Evolutionary conservation across 1,140 invertebrate genomes (phyloP), one percentile per base, ranked within the genome.

Genomic region (Brachionus paranguensis): DNA sequence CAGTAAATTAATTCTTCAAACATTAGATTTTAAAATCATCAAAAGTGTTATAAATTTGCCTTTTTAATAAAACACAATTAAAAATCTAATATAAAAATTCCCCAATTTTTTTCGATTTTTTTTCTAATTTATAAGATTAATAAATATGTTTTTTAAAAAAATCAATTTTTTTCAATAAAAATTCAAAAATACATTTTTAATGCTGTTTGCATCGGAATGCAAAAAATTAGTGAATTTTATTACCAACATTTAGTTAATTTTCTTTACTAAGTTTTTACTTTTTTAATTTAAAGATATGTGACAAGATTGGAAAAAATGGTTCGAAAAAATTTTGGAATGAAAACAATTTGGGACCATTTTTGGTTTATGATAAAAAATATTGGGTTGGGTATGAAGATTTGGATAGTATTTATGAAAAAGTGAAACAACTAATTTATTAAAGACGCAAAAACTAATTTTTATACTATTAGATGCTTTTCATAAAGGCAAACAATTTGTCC

Each of bases 371-470:
- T 33, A 93, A 92, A 7, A 94, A 95, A 86, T 94, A 95, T 86
- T 96, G 95, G 95, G 93, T 95, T 14, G 95, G 95, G 7, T 96
- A 96, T 86, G 95, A 96, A 88, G 95, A 96, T 86, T 94, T 95
- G 87, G 91, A 92, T 85, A 93, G 94, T 4, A 94, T 95, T 24
- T 91, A 94, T 29, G 91, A 93, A 85, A 95, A 95, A 92, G 95
- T 96, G 90, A 79, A 17, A 24, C 1, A 14, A 64, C 60, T 37
- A 12, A 45, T 64, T 43, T 47, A 27, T 64, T 8, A 64, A 17
- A 12, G 37, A 68, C 90, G 1, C 33, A 47, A 45, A 14, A 37
- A 7, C 10, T 41, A 86, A 29, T 33, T 72, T 6, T 84, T 14
- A 60, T 47, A 41, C 14, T 29, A 37, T 27, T 45, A 98, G 95